A percentile compares a stretch with the other conserved stretches of the same genome.
phyloP scores from a whole-genome alignment of 1,140 invertebrate genomes.

The Pissodes strobi region DNA sequence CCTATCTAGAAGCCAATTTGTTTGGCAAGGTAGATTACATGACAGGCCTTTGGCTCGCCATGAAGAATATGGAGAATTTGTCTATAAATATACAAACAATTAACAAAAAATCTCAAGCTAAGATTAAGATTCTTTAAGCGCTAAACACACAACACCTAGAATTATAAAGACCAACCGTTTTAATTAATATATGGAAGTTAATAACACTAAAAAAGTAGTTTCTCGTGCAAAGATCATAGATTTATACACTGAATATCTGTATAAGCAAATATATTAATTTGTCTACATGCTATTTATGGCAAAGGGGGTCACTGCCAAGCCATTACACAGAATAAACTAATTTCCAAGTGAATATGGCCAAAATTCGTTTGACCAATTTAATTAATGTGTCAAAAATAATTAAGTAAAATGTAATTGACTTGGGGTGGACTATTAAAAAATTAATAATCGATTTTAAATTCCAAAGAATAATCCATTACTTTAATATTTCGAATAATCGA shows the following conservation, averaged over 20 bases:
- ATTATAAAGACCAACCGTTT: constrained; percentile 53
- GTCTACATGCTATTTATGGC: constrained; percentile 11
- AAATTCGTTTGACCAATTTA: no score
- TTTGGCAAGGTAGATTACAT: constrained; percentile 28
- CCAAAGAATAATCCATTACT: no score
- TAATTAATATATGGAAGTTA: constrained; percentile 46
- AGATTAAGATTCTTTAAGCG: constrained; percentile 36
- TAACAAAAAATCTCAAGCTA: constrained; percentile 15
- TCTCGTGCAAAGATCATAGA: constrained; percentile 26
- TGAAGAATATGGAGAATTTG: not conserved
- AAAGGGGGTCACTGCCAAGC: constrained; percentile 13
- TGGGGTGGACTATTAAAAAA: no score
- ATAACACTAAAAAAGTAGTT: constrained; percentile 46
- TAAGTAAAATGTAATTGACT: no score
- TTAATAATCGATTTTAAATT: no score
- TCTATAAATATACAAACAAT: constrained; percentile 16
- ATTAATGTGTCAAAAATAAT: no score
- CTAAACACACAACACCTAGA: constrained; percentile 54
- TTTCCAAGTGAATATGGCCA: no score
- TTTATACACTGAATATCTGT: constrained; percentile 40
- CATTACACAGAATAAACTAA: constrained; percentile 28
- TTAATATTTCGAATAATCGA: no score
- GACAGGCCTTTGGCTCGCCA: constrained; percentile 28
- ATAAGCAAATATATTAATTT: constrained; percentile 34
- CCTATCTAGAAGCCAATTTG: constrained; percentile 18